A percentile compares a stretch with the other conserved stretches of the same genome.
phyloP scores from a whole-genome alignment of 1,140 invertebrate genomes.

The Pissodes strobi region DNA sequence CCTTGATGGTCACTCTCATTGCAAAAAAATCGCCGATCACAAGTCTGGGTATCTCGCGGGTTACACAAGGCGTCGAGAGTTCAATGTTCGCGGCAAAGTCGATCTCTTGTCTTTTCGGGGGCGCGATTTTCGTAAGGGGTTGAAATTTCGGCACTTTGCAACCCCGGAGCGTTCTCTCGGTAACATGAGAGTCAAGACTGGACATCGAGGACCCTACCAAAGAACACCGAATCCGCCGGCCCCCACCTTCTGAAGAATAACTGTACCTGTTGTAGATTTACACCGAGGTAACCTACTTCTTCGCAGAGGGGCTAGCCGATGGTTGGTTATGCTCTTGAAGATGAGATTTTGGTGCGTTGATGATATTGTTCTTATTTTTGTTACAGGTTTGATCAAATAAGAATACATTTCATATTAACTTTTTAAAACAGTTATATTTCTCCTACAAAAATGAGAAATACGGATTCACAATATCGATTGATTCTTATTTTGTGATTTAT shows the following conservation, averaged over 20 bases:
- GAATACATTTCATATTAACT: no score
- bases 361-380: slow-evolving; percentile 25
- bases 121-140: slow-evolving; percentile 10
- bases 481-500: no score
- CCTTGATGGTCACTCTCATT: no score
- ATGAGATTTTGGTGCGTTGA: slow-evolving; percentile 34
- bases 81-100: no score
- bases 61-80: neutral
- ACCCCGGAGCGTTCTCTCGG: slow-evolving; percentile 36
- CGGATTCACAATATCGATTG: no score
- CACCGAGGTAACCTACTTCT: slow-evolving; percentile 53
- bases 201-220: slow-evolving; percentile 48
- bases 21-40: no score
- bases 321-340: slow-evolving; percentile 27
- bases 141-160: slow-evolving; percentile 28
- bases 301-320: slow-evolving; percentile 33
- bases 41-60: neutral
- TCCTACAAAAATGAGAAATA: no score
- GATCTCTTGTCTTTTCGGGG: no score
- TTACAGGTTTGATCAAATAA: slow-evolving; percentile 12
- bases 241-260: slow-evolving; percentile 52
- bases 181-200: slow-evolving; percentile 44
- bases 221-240: slow-evolving; percentile 40
- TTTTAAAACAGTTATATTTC: no score
- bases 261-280: slow-evolving; percentile 56